These are phyloP conservation scores for Rhogogaster chlorosoma DNA, from an alignment of 2,888 invertebrate genomes.

Conservation along the genomic window DNA sequence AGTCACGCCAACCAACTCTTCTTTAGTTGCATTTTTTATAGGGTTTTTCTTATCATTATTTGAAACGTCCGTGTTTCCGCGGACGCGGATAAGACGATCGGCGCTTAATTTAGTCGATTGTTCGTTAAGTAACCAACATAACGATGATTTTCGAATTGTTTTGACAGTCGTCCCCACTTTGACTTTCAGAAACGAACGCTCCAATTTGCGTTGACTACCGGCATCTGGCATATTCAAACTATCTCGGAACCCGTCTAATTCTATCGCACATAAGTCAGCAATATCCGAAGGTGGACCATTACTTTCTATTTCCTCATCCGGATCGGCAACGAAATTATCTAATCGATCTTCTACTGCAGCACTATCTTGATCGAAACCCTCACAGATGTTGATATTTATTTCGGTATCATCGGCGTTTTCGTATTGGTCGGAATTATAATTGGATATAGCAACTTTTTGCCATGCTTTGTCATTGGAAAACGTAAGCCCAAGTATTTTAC, in stretches of 20 bases:
- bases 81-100: slow-evolving; percentile 16
- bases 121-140: slow-evolving; percentile 17
- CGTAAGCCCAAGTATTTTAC: slow-evolving; percentile 18
- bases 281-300: slow-evolving; percentile 21
- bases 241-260: slow-evolving; percentile 5
- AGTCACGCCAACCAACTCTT: not conserved
- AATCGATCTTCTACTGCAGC: not conserved
- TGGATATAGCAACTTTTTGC: slow-evolving; percentile 9
- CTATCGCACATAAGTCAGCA: not conserved
- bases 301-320: slow-evolving; percentile 22
- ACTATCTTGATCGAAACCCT: slow-evolving; percentile 1
- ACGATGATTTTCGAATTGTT: slow-evolving; percentile 18
- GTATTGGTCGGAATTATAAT: slow-evolving; percentile 14
- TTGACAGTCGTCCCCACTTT: not conserved
- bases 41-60: not conserved
- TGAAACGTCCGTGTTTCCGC: not conserved
- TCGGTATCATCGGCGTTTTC: not conserved
- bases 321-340: slow-evolving; percentile 3
- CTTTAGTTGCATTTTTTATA: not conserved
- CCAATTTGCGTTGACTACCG: slow-evolving; percentile 12
- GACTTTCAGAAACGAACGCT: slow-evolving; percentile 3
- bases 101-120: slow-evolving; percentile 19
- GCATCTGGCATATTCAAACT: slow-evolving; percentile 3
- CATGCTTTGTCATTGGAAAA: slow-evolving; percentile 6
- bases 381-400: slow-evolving; percentile 13